Evolutionary conservation across 1,140 invertebrate genomes (phyloP), one percentile per base, ranked within the genome.

Genomic region (Drosophila sproati): DNA sequence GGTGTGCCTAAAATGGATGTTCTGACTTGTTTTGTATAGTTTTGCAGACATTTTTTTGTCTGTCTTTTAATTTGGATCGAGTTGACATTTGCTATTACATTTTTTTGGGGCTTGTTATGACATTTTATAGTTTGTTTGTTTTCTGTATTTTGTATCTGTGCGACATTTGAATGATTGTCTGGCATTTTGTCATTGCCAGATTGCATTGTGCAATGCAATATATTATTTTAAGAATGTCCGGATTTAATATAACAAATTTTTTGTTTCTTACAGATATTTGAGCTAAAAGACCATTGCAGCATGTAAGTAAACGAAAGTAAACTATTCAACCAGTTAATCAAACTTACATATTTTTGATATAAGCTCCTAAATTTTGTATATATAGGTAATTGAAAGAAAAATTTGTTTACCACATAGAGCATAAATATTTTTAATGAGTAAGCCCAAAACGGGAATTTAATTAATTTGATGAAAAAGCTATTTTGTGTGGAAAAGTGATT

Each of bases 131-230:
- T 64, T 64, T 35, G 59, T 56, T 59, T 63, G 37, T 37, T 34
- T 50, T 68, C 35, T 39, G 52, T 59, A 61, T 57, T 86, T 75
- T 72, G 59, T 74, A 61, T 57, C 67, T 29, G 52, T 66, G 55
- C 86, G 81, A 64, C 81, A 85, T 85, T 85, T 85, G 78, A 86
- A 78, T 67, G 78, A 83, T 77, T 80, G 82, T 37, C 77, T 79
- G 80, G 68, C 80, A 83, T 82, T 82, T 82, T 73, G 54, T 72
- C 69, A 64, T 43, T 48, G 62, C 34, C 41, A 41, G 48, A 54
- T 70, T 50, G 35, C 68, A 48, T 3, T 55, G 50, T 4, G 3
- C 31, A 45, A 47, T 34, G 10, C 3, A 32, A 35, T 54, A 41
- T 29, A 28, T 20, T 20, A 20, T 37, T 20, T 20, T 37, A 29